A percentile compares a stretch with the other conserved stretches of the same genome.
phyloP scores from a whole-genome alignment of 2,797 vertebrate genomes.

The Sciaenops ocellatus region DNA sequence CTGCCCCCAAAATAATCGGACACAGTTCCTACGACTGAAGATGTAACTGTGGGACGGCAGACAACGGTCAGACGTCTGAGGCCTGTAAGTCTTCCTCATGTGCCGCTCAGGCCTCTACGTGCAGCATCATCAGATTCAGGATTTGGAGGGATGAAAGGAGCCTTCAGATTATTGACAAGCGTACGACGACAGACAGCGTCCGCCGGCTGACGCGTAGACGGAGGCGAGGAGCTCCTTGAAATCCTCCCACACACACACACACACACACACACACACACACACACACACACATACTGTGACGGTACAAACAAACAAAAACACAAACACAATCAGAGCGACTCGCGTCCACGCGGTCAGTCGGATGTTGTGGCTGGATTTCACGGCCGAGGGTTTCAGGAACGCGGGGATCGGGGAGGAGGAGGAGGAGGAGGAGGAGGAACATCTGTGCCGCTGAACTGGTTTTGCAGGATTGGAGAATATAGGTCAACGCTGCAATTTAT shows the following conservation, averaged over 20 bases:
- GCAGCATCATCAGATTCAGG: conserved; percentile 54
- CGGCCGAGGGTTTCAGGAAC: conserved; percentile 70
- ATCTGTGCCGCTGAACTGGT: conserved; percentile 77
- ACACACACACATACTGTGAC: conserved; percentile 4
- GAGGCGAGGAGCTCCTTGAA: conserved; percentile 17
- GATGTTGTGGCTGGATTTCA: conserved; percentile 61
- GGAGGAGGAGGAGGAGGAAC: conserved; percentile 47
- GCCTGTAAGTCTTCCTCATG: conserved; percentile 32
- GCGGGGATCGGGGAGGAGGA: conserved; percentile 39
- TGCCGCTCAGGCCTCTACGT: conserved; percentile 12
- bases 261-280: conserved; percentile 36
- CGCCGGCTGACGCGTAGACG: not conserved
- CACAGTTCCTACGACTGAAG: not conserved
- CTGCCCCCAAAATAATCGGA: too few species aligned
- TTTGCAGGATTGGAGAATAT: conserved; percentile 77
- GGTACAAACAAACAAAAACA: not conserved
- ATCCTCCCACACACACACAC: conserved; percentile 37
- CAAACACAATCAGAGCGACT: conserved; percentile 23
- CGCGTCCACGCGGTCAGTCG: conserved; percentile 13
- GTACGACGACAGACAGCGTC: not conserved
- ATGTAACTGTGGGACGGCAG: not conserved
- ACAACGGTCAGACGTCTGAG: conserved; percentile 26
- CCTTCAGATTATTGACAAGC: conserved; percentile 32
- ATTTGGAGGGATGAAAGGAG: conserved; percentile 44
- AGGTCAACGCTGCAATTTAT: conserved; percentile 82